These are phyloP conservation scores for Anthrax anthrax DNA, from an alignment of 2,888 invertebrate species.

Conservation along the genomic window DNA sequence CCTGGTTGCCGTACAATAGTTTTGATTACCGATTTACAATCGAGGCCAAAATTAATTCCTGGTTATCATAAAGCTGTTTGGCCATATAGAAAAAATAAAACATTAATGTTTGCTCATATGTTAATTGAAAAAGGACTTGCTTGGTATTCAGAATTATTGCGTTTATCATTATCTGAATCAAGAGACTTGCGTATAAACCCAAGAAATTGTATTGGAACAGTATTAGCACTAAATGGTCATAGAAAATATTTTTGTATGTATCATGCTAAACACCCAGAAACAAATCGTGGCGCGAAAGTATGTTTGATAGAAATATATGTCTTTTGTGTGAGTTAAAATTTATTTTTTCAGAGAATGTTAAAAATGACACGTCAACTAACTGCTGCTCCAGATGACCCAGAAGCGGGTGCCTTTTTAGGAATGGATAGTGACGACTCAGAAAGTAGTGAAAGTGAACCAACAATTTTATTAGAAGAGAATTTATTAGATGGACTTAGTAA, in stretches of 20 bases:
- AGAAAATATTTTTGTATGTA: conserved; percentile 98
- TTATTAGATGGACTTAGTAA: conserved; percentile 83
- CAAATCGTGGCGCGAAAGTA: conserved; percentile 52
- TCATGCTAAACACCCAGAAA: conserved; percentile 89
- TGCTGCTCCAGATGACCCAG: conserved; percentile 45
- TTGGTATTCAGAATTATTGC: conserved; percentile 87
- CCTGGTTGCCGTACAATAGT: conserved; percentile 92
- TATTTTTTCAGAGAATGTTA: conserved; percentile 44
- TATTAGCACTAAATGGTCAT: conserved; percentile 89
- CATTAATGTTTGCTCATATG: conserved; percentile 86
- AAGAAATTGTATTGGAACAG: conserved; percentile 92
- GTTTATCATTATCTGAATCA: conserved; percentile 70
- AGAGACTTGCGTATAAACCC: conserved; percentile 82
- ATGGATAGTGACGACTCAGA: conserved; percentile 58
- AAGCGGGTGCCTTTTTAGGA: conserved; percentile 75
- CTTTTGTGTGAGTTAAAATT: background rate
- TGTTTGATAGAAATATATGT: conserved; percentile 8
- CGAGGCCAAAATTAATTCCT: conserved; percentile 71
- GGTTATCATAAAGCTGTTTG: conserved; percentile 88
- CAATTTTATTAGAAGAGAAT: conserved; percentile 52
- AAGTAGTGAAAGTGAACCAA: conserved; percentile 29
- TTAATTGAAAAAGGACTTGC: conserved; percentile 79
- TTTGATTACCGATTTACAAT: conserved; percentile 76
- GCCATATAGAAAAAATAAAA: conserved; percentile 95
- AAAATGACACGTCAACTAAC: conserved; percentile 50